A percentile compares a stretch with the other conserved stretches of the same genome.
These are phyloP conservation scores for Philotrypesis tridentata DNA, from an alignment of 1,140 invertebrate genomes.

Conservation along the genomic window DNA sequence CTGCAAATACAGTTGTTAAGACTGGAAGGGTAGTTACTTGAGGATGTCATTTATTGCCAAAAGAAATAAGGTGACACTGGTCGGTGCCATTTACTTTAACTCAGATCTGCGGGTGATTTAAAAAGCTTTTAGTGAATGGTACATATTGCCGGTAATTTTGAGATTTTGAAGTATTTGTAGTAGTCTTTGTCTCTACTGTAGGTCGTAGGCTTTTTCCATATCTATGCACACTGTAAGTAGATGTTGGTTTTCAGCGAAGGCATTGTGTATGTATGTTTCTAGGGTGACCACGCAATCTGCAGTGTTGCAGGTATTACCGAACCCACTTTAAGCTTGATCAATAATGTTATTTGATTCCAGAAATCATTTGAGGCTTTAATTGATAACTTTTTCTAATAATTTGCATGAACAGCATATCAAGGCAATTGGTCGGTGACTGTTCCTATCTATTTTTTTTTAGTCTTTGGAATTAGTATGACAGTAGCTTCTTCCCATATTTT, in stretches of 20 bases:
- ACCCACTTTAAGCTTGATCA: no score
- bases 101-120: constrained; percentile 31
- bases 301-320: no score
- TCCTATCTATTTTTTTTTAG: constrained; percentile 51
- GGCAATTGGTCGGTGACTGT: constrained; percentile 40
- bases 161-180: constrained; percentile 9
- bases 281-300: constrained; percentile 47
- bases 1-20: neutral
- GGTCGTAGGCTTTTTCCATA: no score
- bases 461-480: constrained; percentile 61
- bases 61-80: constrained; percentile 4
- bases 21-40: neutral
- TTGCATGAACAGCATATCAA: constrained; percentile 58
- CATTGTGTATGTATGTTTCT: no score
- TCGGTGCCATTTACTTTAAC: neutral
- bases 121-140: constrained; percentile 43
- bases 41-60: neutral
- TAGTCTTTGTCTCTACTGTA: no score
- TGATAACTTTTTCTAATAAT: constrained; percentile 59
- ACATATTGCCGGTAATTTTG: neutral
- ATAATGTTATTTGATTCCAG: no score
- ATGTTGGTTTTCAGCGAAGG: no score
- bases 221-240: constrained; percentile 50
- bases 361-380: constrained; percentile 44
- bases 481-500: constrained; percentile 56